Evolutionary conservation across 2,797 vertebrate genomes (phyloP).

Genomic region (Arctocebus calabarensis): DNA sequence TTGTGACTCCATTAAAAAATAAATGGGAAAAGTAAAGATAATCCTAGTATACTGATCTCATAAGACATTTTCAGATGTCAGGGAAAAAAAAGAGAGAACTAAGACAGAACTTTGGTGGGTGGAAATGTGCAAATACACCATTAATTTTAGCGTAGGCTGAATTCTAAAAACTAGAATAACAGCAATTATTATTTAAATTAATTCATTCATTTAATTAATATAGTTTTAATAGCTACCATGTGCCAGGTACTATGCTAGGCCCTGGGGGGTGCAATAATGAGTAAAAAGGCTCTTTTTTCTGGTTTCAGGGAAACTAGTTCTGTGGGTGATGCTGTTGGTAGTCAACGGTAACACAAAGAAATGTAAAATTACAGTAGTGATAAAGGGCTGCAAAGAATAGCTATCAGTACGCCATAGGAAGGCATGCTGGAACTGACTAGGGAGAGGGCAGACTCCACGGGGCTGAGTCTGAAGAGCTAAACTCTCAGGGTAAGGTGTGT

Average conservation of each 20-base stretch:
- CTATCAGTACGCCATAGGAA: background rate
- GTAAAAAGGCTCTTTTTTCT: slow-evolving; percentile 28
- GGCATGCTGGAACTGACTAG: background rate
- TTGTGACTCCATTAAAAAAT: slow-evolving; percentile 77
- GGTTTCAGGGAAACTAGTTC: slow-evolving; percentile 59
- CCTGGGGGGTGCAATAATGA: slow-evolving; percentile 53
- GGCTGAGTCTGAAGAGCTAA: background rate
- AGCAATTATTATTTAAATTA: slow-evolving; percentile 84
- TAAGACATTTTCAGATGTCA: slow-evolving; percentile 79
- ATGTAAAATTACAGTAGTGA: slow-evolving; percentile 17
- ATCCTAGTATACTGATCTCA: slow-evolving; percentile 75
- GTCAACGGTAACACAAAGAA: slow-evolving; percentile 23
- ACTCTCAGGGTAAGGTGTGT: background rate
- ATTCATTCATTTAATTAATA: slow-evolving; percentile 80
- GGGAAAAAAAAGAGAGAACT: slow-evolving; percentile 63
- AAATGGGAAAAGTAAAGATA: slow-evolving; percentile 69
- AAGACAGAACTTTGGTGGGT: slow-evolving; percentile 83
- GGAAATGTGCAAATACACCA: slow-evolving; percentile 82
- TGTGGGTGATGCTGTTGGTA: background rate
- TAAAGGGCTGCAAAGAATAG: slow-evolving; percentile 24
- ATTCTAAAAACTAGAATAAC: slow-evolving; percentile 81
- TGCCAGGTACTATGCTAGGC: slow-evolving; percentile 72
- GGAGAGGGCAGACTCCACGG: background rate
- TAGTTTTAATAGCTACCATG: slow-evolving; percentile 70
- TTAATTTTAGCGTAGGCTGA: slow-evolving; percentile 83